Evolutionary conservation across 2,888 invertebrate genomes (phyloP).

Genomic region (Tetramorium bicarinatum): DNA sequence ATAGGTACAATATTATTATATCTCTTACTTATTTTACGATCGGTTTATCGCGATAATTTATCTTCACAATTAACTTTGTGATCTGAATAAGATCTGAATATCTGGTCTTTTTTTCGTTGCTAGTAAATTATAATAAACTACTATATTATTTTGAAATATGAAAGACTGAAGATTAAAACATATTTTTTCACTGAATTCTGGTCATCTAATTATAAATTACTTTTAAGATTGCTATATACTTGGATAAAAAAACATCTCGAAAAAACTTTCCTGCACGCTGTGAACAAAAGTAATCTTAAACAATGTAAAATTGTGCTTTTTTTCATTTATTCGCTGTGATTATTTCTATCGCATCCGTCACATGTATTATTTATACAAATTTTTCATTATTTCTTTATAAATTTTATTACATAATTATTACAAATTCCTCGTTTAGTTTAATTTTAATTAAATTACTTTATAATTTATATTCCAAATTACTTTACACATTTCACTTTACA

Average conservation of each 20-base stretch:
- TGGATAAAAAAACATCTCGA: not conserved
- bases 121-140: not conserved
- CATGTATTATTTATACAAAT: not conserved
- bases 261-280: conserved; percentile 9
- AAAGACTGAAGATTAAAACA: conserved; percentile 35
- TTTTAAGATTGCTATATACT: conserved; percentile 21
- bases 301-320: not conserved
- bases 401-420: not conserved
- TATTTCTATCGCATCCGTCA: not conserved
- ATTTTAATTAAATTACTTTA: not conserved
- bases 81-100: not conserved
- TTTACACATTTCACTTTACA: not conserved
- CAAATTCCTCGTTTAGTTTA: not conserved
- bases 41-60: not conserved
- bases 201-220: conserved; percentile 34
- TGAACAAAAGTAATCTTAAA: conserved; percentile 4
- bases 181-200: conserved; percentile 16
- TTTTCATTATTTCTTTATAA: not conserved
- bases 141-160: conserved; percentile 2
- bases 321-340: not conserved
- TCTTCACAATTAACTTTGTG: conserved; percentile 4
- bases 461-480: not conserved
- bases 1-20: not conserved
- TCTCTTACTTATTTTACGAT: not conserved
- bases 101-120: not conserved